Percentiles rank a stretch among this genome's conserved stretches.
Evolutionary conservation across 2,888 invertebrate species (phyloP).

Genomic region (Quadroppia sp.): DNA sequence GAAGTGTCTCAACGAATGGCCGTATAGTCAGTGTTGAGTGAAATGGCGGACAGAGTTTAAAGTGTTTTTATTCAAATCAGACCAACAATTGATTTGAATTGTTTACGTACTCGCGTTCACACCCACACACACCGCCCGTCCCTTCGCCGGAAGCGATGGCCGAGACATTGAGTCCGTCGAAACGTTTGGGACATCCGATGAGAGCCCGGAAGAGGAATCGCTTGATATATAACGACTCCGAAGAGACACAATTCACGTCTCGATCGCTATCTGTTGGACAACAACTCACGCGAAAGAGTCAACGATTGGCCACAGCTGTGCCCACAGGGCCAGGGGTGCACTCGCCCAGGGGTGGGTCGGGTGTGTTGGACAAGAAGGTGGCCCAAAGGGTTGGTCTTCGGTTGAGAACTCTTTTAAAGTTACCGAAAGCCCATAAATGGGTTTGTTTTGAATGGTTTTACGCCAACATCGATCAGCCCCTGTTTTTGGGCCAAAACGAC

Average conservation of each 20-base stretch:
- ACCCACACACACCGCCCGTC: not conserved
- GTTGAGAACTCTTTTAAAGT: constrained; percentile 82
- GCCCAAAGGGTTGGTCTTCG: constrained; percentile 84
- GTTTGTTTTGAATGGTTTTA: constrained; percentile 99
- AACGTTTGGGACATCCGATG: constrained; percentile 40
- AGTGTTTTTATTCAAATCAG: not conserved
- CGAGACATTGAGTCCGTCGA: constrained; percentile 19
- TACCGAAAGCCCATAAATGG: constrained; percentile 99
- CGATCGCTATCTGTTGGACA: constrained; percentile 61
- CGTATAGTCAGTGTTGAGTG: constrained; percentile 7
- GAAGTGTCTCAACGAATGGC: not conserved
- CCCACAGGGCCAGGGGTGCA: not conserved
- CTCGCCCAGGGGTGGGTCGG: not conserved
- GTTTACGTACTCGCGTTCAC: not conserved
- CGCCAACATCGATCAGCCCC: constrained; percentile 87
- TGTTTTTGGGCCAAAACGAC: constrained; percentile 94
- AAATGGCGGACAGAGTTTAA: constrained; percentile 31
- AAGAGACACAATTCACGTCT: constrained; percentile 59
- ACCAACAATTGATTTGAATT: not conserved
- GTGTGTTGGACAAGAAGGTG: constrained; percentile 66
- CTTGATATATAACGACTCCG: constrained; percentile 77
- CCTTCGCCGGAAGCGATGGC: not conserved
- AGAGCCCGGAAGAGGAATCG: constrained; percentile 82
- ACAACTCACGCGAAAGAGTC: constrained; percentile 55
- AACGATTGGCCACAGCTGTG: not conserved